phyloP scores from a whole-genome alignment of 2,113 vertebrate genomes.

The Phrynocephalus versicolor region DNA sequence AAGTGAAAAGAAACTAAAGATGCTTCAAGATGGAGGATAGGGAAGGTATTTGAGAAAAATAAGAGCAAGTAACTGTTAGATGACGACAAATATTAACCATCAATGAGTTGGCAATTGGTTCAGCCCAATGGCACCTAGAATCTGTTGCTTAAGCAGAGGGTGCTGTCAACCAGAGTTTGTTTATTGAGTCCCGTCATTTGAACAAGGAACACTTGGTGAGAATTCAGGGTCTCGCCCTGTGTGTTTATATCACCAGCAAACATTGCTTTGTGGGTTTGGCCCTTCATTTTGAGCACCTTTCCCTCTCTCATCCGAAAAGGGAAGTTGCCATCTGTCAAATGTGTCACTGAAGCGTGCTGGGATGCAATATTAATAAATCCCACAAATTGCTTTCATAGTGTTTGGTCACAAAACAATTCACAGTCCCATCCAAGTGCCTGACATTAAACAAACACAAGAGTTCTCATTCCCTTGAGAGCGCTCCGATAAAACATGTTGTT shows the following conservation, averaged over 20 bases:
- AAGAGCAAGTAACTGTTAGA: too few species aligned
- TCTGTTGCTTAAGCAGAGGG: neutral
- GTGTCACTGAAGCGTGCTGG: neutral
- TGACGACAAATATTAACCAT: neutral
- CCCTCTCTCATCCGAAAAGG: neutral
- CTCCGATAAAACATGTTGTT: constrained; percentile 65
- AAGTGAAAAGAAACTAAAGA: neutral
- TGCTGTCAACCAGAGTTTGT: neutral
- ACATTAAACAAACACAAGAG: constrained; percentile 63
- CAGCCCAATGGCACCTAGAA: neutral
- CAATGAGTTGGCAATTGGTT: neutral
- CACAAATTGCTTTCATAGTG: constrained; percentile 11
- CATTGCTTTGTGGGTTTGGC: neutral
- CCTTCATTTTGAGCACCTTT: neutral
- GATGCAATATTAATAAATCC: constrained; percentile 26
- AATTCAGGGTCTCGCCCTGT: neutral
- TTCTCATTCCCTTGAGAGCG: constrained; percentile 48
- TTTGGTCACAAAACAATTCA: constrained; percentile 41
- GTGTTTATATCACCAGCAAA: constrained; percentile 8
- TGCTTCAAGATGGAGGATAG: neutral
- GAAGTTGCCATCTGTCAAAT: neutral
- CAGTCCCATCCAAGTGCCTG: constrained; percentile 33
- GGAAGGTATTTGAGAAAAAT: too few species aligned
- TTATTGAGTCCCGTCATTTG: neutral
- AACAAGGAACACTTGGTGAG: neutral